A percentile compares a stretch with the other conserved stretches of the same genome.
These are phyloP conservation scores for Hemibagrus wyckioides DNA, from an alignment of 2,113 vertebrate species.

Conservation along the genomic window DNA sequence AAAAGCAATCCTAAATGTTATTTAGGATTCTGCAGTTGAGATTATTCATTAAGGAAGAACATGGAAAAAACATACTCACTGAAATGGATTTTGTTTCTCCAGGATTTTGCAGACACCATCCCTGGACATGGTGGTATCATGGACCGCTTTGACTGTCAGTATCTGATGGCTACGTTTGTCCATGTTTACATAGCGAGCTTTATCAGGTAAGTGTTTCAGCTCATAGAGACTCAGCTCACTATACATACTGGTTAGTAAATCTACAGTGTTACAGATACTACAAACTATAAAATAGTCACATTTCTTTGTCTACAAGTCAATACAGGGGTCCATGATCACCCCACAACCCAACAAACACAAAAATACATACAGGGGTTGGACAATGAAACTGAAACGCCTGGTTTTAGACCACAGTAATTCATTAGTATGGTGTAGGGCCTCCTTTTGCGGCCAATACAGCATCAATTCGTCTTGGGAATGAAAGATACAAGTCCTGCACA, in stretches of 20 bases:
- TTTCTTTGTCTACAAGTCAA: not conserved
- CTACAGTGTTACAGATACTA: not conserved
- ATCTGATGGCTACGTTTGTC: conserved; percentile 97
- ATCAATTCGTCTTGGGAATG: no score
- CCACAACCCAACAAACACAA: no score
- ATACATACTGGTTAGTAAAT: not conserved
- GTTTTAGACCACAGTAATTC: no score
- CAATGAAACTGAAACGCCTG: no score
- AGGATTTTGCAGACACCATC: conserved; percentile 98
- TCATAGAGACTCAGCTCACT: no score
- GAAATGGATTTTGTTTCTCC: conserved; percentile 8
- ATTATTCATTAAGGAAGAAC: not conserved
- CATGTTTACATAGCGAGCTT: conserved; percentile 98
- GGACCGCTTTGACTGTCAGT: conserved; percentile 98
- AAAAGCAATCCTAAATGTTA: not conserved
- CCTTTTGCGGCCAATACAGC: no score
- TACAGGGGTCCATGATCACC: no score
- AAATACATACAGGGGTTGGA: not conserved
- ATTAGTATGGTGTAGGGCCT: no score
- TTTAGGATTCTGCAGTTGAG: not conserved
- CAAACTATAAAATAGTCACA: not conserved
- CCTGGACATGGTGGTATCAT: conserved; percentile 97
- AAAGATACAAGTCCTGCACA: no score
- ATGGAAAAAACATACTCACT: no score
- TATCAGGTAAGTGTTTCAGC: conserved; percentile 79